These are phyloP conservation scores for Oscheius sp. DNA, from an alignment of 2,888 invertebrate species.

Conservation along the genomic window DNA sequence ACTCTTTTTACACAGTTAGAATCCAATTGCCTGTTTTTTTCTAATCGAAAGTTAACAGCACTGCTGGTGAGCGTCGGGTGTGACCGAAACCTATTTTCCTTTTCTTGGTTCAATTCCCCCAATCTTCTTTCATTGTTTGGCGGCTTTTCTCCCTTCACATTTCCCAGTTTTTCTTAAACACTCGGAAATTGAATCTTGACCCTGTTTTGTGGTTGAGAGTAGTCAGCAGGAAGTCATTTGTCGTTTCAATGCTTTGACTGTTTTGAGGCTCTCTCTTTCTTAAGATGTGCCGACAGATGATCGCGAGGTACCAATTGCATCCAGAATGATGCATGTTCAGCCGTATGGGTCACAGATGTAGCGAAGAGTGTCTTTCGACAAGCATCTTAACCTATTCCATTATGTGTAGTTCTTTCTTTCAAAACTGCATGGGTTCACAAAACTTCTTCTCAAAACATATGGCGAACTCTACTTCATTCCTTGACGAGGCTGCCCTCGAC, in stretches of 20 bases:
- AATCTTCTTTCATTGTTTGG: too few relatives aligned
- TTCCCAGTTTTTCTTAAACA: too few relatives aligned
- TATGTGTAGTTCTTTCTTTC: not conserved
- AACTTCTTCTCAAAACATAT: too few relatives aligned
- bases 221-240: too few relatives aligned
- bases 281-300: constrained; percentile 20
- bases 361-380: not conserved
- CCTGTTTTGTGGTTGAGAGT: not conserved
- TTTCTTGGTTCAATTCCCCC: too few relatives aligned
- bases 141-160: too few relatives aligned
- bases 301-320: constrained; percentile 18
- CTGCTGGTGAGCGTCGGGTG: constrained; percentile 6
- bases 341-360: constrained; percentile 22
- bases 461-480: too few relatives aligned
- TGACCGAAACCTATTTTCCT: constrained; percentile 15
- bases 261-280: not conserved
- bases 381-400: constrained; percentile 7
- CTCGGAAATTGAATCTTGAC: not conserved
- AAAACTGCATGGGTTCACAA: not conserved
- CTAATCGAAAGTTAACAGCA: not conserved
- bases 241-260: not conserved
- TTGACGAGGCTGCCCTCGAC: too few relatives aligned
- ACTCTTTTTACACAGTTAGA: not conserved
- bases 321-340: constrained; percentile 13
- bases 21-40: not conserved